phyloP scores from a whole-genome alignment of 2,888 invertebrate species.

The Notodonta ziczac region DNA sequence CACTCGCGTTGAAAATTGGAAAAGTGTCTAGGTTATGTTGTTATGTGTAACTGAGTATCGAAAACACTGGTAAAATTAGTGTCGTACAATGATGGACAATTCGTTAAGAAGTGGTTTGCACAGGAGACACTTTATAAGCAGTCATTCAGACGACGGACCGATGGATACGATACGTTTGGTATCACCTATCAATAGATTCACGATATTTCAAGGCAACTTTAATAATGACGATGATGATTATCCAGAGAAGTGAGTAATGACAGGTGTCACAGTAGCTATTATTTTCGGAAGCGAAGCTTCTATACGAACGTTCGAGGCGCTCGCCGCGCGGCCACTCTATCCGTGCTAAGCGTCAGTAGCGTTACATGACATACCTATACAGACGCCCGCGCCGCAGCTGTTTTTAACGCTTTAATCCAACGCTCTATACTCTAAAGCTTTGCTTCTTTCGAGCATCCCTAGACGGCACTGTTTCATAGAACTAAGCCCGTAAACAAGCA shows the following conservation, averaged over 20 bases:
- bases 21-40: slow-evolving; percentile 56
- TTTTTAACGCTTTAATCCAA: too few relatives aligned
- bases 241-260: slow-evolving; percentile 66
- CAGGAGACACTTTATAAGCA: slow-evolving; percentile 68
- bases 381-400: too few relatives aligned
- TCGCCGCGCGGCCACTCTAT: too few relatives aligned
- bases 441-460: too few relatives aligned
- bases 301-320: too few relatives aligned
- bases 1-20: slow-evolving; percentile 17
- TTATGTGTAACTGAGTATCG: slow-evolving; percentile 35
- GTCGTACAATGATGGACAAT: slow-evolving; percentile 53
- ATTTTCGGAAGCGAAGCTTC: too few relatives aligned
- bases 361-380: too few relatives aligned
- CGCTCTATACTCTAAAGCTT: too few relatives aligned
- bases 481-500: too few relatives aligned
- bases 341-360: too few relatives aligned
- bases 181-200: slow-evolving; percentile 70
- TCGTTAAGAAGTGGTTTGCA: slow-evolving; percentile 60
- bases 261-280: background rate
- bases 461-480: too few relatives aligned
- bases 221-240: slow-evolving; percentile 57
- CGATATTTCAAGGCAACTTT: slow-evolving; percentile 68
- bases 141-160: slow-evolving; percentile 61
- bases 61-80: slow-evolving; percentile 22
- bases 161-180: slow-evolving; percentile 72